phyloP scores from a whole-genome alignment of 2,797 vertebrate genomes.

The Parambassis ranga region DNA sequence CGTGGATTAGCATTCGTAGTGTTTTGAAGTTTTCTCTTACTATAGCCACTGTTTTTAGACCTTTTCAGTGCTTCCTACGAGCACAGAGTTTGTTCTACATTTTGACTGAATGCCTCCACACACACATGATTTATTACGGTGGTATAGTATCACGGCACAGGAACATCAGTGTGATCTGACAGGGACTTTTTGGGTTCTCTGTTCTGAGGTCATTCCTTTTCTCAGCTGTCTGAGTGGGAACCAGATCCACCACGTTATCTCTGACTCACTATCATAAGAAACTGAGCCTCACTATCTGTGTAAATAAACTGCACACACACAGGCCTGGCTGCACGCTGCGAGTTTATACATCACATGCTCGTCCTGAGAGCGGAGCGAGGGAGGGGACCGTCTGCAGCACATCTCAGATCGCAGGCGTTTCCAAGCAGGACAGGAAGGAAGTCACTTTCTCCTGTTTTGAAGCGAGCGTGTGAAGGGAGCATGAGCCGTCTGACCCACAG shows the following conservation, averaged over 20 bases:
- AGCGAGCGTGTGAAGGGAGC: constrained; percentile 25
- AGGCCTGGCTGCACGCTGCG: background rate
- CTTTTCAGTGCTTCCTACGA: too few relatives aligned
- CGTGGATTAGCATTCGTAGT: too few relatives aligned
- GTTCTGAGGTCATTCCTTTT: constrained; percentile 58
- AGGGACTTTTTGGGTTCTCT: constrained; percentile 11
- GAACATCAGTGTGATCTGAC: constrained; percentile 42
- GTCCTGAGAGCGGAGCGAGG: constrained; percentile 6
- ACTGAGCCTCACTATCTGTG: constrained; percentile 53
- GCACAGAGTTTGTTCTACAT: too few relatives aligned
- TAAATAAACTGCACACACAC: constrained; percentile 58
- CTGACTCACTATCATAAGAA: constrained; percentile 63
- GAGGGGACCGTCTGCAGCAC: constrained; percentile 28
- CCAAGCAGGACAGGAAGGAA: constrained; percentile 44
- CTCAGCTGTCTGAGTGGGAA: constrained; percentile 54
- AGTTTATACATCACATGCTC: constrained; percentile 7
- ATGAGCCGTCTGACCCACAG: constrained; percentile 29
- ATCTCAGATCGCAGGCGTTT: constrained; percentile 19
- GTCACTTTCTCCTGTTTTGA: constrained; percentile 31
- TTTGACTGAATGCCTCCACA: too few relatives aligned
- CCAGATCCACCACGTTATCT: constrained; percentile 64
- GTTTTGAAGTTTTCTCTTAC: too few relatives aligned
- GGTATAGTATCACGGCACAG: too few relatives aligned
- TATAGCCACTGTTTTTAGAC: too few relatives aligned
- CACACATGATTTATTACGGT: too few relatives aligned